These are phyloP conservation scores for Clepsis dumicolana DNA, from an alignment of 2,888 invertebrate species.

Conservation along the genomic window DNA sequence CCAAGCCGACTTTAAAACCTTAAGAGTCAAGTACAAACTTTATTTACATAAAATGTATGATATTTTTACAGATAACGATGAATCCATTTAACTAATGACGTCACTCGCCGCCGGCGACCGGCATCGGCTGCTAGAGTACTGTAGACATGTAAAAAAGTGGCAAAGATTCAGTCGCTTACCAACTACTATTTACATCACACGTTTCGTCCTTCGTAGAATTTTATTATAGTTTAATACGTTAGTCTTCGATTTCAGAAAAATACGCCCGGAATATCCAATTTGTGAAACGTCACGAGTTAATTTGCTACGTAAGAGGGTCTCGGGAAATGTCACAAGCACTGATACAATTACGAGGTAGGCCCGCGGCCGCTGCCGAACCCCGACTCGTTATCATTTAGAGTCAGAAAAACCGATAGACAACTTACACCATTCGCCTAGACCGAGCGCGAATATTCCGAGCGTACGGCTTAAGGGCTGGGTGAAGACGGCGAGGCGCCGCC, in stretches of 20 bases:
- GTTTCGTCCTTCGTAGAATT: slow-evolving; percentile 46
- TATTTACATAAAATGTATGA: slow-evolving; percentile 72
- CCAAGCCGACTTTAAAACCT: slow-evolving; percentile 56
- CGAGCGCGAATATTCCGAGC: slow-evolving; percentile 23
- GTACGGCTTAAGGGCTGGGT: slow-evolving; percentile 45
- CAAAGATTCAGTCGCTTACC: slow-evolving; percentile 82
- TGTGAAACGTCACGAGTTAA: slow-evolving; percentile 28
- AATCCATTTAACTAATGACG: slow-evolving; percentile 60
- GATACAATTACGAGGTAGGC: slow-evolving; percentile 5
- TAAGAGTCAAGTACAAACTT: slow-evolving; percentile 71
- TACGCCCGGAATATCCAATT: slow-evolving; percentile 46
- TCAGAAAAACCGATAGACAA: not conserved
- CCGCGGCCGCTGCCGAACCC: slow-evolving; percentile 1
- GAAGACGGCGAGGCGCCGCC: slow-evolving; percentile 10
- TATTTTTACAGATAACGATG: slow-evolving; percentile 66
- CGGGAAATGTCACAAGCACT: slow-evolving; percentile 24
- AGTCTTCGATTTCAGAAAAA: slow-evolving; percentile 49
- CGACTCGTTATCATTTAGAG: not conserved
- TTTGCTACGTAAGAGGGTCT: slow-evolving; percentile 18
- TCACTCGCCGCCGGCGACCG: slow-evolving; percentile 52
- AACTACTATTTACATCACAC: slow-evolving; percentile 79
- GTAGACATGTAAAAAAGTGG: slow-evolving; percentile 85
- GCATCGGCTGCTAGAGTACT: slow-evolving; percentile 59
- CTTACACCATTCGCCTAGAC: not conserved
- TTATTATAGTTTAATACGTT: slow-evolving; percentile 47